Base-by-base conservation (phyloP, 2,113 vertebrate species). In the Furnarius figulus region DNA sequence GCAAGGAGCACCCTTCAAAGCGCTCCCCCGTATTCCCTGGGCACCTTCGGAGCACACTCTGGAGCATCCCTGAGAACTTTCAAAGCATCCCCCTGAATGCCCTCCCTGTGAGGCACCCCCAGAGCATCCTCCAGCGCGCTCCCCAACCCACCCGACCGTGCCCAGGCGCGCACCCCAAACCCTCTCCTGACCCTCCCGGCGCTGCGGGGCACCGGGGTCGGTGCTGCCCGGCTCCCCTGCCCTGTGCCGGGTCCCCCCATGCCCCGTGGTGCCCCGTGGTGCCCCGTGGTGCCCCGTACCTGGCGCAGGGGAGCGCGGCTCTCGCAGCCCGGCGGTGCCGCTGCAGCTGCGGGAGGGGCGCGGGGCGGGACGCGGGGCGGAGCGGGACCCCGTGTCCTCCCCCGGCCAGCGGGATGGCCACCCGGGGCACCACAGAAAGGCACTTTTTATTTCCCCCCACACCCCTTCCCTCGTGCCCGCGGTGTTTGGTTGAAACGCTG, bases 361-460 rank as follows among this genome's bases (percentile, higher is more conserved):
- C 81, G 75, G 79, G 88, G 86, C 66, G 72, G 80, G 12, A 37
- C 68, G 79, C 50, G 42, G 76, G 87, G 81, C 73, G 78, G 92
- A 20, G 92, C 85, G 46, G 76, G 92, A 23, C 85, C 55, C 84
- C 46, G 63, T 78, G 85, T 74, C 85, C 74, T 78, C 85, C 85
- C 65, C 65, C 65, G 84, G 83, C 62, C 89, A 42, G 10, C 70
- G 56, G 90, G 84, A 24, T 7, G 91, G 82, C 58, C 81, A 46
- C 20, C 46, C 46, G 46, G 8, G 46, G 46, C 8, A 46, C 20
- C 17, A 18, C 53, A 30, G 24, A 59, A 62, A 63, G 18, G 9
- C 25, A 12, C 3, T 21, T 16, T 55, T 73, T 47, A 2, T 31
- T 40, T n/a, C n/a, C 4, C 2, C 4, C 2, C 39, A 40, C 40